phyloP scores from a whole-genome alignment of 1,140 invertebrate species.

The Zaprionus taronus region DNA sequence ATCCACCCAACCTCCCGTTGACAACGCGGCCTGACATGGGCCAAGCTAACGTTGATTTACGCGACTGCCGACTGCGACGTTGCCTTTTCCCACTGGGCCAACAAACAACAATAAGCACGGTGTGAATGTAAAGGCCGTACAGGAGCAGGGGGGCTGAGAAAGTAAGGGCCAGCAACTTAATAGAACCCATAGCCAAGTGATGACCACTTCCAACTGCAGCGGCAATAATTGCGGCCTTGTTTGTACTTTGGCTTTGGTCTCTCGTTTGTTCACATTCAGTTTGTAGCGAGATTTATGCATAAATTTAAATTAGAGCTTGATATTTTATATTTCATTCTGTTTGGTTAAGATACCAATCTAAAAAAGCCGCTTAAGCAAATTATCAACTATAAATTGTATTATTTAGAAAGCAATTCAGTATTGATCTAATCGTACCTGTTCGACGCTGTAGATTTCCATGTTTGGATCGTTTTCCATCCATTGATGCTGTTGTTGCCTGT shows the following conservation, averaged over 20 bases:
- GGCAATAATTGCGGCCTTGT: constrained; percentile 29
- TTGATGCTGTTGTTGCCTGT: constrained; percentile 85
- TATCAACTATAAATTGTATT: too few relatives aligned
- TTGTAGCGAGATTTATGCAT: constrained; percentile 63
- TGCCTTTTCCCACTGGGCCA: constrained; percentile 64
- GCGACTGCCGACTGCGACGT: constrained; percentile 20
- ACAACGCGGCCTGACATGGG: constrained; percentile 59
- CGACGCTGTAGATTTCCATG: constrained; percentile 88
- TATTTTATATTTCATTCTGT: neutral
- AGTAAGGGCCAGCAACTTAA: constrained; percentile 47
- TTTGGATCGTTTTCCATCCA: constrained; percentile 87
- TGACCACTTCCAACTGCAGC: constrained; percentile 28
- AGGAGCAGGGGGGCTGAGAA: constrained; percentile 21
- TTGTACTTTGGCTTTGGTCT: constrained; percentile 26
- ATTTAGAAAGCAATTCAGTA: too few relatives aligned
- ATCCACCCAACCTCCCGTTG: constrained; percentile 21
- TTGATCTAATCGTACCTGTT: constrained; percentile 84
- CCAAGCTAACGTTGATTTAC: constrained; percentile 75
- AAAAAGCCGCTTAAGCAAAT: too few relatives aligned
- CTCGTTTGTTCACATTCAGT: constrained; percentile 8
- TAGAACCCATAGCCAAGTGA: constrained; percentile 45
- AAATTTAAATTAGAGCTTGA: constrained; percentile 63
- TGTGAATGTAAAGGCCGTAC: constrained; percentile 13
- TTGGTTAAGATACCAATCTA: too few relatives aligned
- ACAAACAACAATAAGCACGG: constrained; percentile 74